Evolutionary conservation across 2,888 invertebrate genomes (phyloP).

Genomic region (Acanthosoma haemorrhoidale): DNA sequence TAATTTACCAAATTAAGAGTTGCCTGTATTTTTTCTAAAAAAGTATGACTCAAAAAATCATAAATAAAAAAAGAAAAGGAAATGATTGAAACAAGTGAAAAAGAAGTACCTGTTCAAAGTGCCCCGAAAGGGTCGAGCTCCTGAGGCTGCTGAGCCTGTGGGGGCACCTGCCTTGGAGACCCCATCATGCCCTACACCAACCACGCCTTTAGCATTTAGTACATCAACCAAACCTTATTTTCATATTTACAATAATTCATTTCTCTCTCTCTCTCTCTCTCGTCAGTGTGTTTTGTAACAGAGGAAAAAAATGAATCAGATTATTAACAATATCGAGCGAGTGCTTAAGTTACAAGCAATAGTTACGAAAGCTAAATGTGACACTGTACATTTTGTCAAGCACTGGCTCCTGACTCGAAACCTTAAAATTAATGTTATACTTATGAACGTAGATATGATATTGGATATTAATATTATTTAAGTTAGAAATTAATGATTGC

Average conservation of each 20-base stretch:
- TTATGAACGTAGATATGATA: too few species aligned
- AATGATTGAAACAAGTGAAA: background rate
- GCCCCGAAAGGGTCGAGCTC: constrained; percentile 41
- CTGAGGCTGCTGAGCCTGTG: constrained; percentile 34
- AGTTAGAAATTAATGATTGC: too few species aligned
- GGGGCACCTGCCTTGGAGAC: constrained; percentile 38
- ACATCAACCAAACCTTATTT: background rate
- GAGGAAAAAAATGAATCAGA: background rate
- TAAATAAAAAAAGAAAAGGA: background rate
- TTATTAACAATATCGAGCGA: background rate
- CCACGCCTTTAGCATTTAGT: background rate
- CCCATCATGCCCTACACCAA: constrained; percentile 38
- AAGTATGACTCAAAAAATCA: background rate
- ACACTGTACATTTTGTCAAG: background rate
- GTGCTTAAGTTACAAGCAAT: background rate
- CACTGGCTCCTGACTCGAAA: background rate
- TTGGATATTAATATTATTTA: too few species aligned
- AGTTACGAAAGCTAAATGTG: background rate
- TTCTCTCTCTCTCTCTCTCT: too few species aligned
- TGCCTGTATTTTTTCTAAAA: too few species aligned
- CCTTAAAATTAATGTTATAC: too few species aligned
- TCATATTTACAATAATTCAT: background rate
- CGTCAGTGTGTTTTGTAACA: background rate
- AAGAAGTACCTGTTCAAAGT: constrained; percentile 36
- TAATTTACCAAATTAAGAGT: too few species aligned